Conservation (phyloP, 2,113 vertebrate species). For the Orcinus orca region DNA sequence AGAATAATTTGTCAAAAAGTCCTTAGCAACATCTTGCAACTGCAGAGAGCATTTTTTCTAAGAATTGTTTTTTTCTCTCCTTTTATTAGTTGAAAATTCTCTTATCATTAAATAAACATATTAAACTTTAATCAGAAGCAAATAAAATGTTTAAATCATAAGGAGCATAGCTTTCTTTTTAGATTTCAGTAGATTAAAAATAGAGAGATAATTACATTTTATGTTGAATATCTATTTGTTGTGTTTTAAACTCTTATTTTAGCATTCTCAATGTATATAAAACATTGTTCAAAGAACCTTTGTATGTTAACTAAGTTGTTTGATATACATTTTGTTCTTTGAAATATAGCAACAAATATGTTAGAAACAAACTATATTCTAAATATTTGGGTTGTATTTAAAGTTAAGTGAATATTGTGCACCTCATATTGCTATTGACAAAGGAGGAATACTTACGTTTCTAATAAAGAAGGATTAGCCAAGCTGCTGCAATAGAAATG, state of each 20-base stretch:
- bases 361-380: slow-evolving; percentile 33
- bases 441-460: background rate
- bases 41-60: background rate
- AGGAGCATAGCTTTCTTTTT: background rate
- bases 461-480: background rate
- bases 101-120: background rate
- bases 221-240: slow-evolving; percentile 2
- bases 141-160: background rate
- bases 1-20: background rate
- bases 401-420: background rate
- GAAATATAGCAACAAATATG: background rate
- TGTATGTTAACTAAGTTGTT: background rate
- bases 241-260: background rate
- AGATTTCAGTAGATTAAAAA: slow-evolving; percentile 9
- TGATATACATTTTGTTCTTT: slow-evolving; percentile 22
- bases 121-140: background rate
- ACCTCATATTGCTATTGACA: background rate
- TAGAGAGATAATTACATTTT: background rate
- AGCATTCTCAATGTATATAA: background rate
- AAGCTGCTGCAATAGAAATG: background rate
- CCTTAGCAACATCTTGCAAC: background rate
- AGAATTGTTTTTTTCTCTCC: background rate
- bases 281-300: background rate
- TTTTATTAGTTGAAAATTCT: slow-evolving; percentile 16
- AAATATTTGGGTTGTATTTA: background rate